Evolutionary conservation across 2,797 vertebrate species (phyloP), one percentile per base, ranked within the genome.

Genomic region (Triplophysa bombifrons): DNA sequence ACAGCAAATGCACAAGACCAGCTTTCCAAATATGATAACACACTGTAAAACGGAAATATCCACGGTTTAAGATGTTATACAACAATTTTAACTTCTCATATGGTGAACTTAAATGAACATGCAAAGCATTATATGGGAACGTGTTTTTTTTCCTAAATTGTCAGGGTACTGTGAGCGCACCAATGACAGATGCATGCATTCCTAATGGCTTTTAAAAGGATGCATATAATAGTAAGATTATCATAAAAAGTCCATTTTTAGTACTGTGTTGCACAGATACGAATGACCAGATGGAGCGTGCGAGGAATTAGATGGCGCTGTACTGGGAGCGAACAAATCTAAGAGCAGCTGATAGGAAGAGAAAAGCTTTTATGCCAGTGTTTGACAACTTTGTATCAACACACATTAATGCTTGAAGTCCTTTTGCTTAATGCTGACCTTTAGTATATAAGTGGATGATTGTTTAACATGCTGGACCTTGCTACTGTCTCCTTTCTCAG

Each of bases 81-180:
- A 91, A 91, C 72, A 83, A 86, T 86, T 90, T 90, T 80, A 90
- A 89, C 86, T 87, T 80, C 30, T 77, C 81, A 85, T 72, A 70
- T 48, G 82, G 76, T 81, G 74, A 69, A 83, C 84, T 87, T 90
- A 88, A 89, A 82, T 74, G 82, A 20, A 53, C 44, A 68, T 46
- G 30, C 55, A 51, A 72, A 77, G 65, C 68, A 81, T 77, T 79
- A 86, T 61, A 84, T 82, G 65, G 84, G 70, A 87, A 85, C 84
- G 85, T 87, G 84, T 87, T 78, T 85, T 80, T 63, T 58, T n/a
- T 56, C 16, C 8, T 17, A 27, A 8, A 20, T 27, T 27, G 66
- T 41, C 10, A 68, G 4, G 44, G 46, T 50, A 17, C n/a, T 68
- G 11, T 25, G n/a, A 50, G 46, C 2, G 22, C 44, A 48, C n/a